Conservation (phyloP, 2,888 invertebrate genomes). For the Lithodes maja region DNA sequence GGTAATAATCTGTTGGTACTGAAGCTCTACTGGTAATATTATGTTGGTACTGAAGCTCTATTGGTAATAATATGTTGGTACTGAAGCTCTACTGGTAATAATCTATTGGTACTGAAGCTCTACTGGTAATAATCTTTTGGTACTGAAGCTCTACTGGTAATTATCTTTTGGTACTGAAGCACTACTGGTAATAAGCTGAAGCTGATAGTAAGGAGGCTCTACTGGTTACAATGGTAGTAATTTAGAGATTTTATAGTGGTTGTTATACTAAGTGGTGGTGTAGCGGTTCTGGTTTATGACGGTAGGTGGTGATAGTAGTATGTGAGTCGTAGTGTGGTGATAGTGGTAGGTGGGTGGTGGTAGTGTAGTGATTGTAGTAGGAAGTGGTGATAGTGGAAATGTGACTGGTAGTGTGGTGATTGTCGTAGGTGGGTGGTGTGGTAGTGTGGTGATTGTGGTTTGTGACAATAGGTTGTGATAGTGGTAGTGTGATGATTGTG, state of each 20-base stretch:
- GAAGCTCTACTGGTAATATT: too few relatives aligned
- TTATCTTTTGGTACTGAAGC: too few relatives aligned
- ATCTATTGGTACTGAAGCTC: too few relatives aligned
- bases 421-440: background rate
- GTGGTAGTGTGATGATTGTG: background rate
- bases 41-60: too few relatives aligned
- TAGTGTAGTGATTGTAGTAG: background rate
- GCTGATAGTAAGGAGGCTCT: too few relatives aligned
- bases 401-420: background rate
- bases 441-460: background rate
- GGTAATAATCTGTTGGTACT: too few relatives aligned
- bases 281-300: background rate
- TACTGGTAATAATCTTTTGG: too few relatives aligned
- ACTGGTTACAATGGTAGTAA: background rate
- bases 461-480: background rate
- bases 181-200: too few relatives aligned
- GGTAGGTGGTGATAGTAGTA: background rate
- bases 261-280: background rate
- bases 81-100: too few relatives aligned
- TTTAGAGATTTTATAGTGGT: background rate
- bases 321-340: conserved; percentile 1
- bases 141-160: too few relatives aligned
- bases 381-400: background rate
- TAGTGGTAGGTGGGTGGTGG: background rate
- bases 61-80: too few relatives aligned